Evolutionary conservation across 2,888 invertebrate species (phyloP).

Genomic region (Pseudococcus jackbeardsleyi): DNA sequence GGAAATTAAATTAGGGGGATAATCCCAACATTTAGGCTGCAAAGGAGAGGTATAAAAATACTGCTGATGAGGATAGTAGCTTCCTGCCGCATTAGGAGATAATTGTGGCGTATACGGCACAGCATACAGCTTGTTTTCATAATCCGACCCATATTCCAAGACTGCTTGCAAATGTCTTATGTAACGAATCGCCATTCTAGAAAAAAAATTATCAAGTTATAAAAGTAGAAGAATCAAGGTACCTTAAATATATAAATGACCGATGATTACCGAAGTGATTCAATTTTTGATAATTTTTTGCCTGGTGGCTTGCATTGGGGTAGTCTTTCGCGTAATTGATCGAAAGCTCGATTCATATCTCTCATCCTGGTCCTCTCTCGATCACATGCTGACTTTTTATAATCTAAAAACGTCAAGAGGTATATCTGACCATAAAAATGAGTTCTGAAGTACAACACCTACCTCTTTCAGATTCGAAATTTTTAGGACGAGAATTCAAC

Average conservation of each 20-base stretch:
- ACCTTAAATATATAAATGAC: neutral
- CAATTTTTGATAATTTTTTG: constrained; percentile 88
- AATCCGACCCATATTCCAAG: constrained; percentile 70
- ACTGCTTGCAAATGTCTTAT: constrained; percentile 80
- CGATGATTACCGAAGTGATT: constrained; percentile 78
- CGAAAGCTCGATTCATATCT: constrained; percentile 88
- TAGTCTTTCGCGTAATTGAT: constrained; percentile 80
- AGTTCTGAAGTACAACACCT: neutral
- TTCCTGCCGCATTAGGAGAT: constrained; percentile 35
- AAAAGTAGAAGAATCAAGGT: neutral
- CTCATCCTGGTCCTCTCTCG: constrained; percentile 86
- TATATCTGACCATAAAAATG: neutral
- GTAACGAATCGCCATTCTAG: constrained; percentile 81
- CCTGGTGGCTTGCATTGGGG: constrained; percentile 85
- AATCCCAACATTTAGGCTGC: constrained; percentile 60
- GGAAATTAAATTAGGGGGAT: constrained; percentile 1
- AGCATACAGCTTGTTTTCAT: constrained; percentile 66
- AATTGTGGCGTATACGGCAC: constrained; percentile 65
- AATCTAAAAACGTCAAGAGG: constrained; percentile 73
- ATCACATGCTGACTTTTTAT: constrained; percentile 87
- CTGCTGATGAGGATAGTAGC: constrained; percentile 65
- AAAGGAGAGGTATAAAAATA: constrained; percentile 32
- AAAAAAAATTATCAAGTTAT: neutral
- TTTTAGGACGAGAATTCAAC: constrained; percentile 72
- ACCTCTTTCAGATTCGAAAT: constrained; percentile 77